A percentile compares a stretch with the other conserved stretches of the same genome.
These are phyloP conservation scores for Chloebia gouldiae DNA, from an alignment of 2,113 vertebrate species.

Conservation along the genomic window DNA sequence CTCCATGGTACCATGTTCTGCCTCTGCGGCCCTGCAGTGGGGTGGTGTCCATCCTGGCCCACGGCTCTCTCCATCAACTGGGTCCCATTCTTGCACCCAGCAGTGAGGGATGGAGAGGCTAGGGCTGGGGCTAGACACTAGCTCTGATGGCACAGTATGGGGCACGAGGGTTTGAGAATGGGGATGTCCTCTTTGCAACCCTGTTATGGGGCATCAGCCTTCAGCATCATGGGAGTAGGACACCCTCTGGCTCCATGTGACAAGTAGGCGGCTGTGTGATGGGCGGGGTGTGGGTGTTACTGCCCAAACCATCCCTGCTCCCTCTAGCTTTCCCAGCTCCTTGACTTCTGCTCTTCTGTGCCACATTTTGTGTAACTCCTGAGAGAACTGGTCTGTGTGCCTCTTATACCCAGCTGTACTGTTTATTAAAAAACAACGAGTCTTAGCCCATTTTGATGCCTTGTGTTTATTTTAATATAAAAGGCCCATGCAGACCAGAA, in stretches of 20 bases:
- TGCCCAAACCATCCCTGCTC: background rate
- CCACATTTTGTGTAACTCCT: constrained; percentile 13
- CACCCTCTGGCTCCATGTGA: background rate
- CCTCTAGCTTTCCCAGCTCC: constrained; percentile 1
- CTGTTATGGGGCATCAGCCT: background rate
- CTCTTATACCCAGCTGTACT: background rate
- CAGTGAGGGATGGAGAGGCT: background rate
- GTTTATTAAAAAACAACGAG: constrained; percentile 44
- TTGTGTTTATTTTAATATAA: constrained; percentile 7
- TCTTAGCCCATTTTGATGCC: background rate
- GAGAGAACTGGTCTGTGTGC: constrained; percentile 39
- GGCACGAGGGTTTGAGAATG: background rate
- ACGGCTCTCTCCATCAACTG: background rate
- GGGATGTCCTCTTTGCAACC: background rate
- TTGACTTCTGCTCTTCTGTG: background rate
- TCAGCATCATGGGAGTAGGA: background rate
- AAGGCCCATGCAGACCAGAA: background rate
- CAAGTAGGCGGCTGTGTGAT: background rate
- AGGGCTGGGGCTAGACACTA: background rate
- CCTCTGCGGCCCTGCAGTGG: background rate
- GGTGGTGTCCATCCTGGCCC: background rate
- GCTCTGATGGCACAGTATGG: rapidly evolving
- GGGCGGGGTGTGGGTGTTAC: background rate
- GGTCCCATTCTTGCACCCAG: background rate
- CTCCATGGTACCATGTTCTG: rapidly evolving